phyloP scores from a whole-genome alignment of 2,113 vertebrate species.

The Percopsis transmontana region DNA sequence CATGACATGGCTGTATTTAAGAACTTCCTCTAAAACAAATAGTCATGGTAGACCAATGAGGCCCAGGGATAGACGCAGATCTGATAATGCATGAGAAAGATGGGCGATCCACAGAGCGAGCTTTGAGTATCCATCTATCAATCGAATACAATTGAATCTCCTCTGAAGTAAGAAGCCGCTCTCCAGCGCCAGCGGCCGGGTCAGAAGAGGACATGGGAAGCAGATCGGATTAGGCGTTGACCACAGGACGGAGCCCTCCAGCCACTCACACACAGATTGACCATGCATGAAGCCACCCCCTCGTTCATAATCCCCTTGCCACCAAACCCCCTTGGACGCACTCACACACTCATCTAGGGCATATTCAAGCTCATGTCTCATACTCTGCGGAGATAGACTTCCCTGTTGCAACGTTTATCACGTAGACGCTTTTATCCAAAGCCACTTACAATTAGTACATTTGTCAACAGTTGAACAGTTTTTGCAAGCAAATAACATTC shows the following conservation, averaged over 20 bases:
- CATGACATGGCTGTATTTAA: slow-evolving; percentile 9
- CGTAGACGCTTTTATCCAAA: no score
- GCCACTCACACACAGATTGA: slow-evolving; percentile 45
- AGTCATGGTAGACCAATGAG: no score
- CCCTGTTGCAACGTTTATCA: no score
- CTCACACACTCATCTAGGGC: slow-evolving; percentile 7
- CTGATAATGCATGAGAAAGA: not conserved
- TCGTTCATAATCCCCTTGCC: slow-evolving; percentile 27
- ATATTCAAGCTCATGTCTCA: slow-evolving; percentile 4
- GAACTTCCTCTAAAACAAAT: no score
- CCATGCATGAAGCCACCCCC: slow-evolving; percentile 14
- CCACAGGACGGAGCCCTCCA: slow-evolving; percentile 33
- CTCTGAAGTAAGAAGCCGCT: slow-evolving; percentile 31
- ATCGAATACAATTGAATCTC: no score
- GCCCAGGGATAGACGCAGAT: not conserved
- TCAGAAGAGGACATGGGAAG: slow-evolving; percentile 42
- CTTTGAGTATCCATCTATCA: slow-evolving; percentile 29
- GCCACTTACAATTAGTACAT: no score
- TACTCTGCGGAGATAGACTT: no score
- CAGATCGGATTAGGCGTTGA: slow-evolving; percentile 59
- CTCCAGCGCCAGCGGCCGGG: slow-evolving; percentile 12
- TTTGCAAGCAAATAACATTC: no score
- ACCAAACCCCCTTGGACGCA: slow-evolving; percentile 19
- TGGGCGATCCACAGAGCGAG: not conserved
- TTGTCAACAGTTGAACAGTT: no score